A percentile compares a stretch with the other conserved stretches of the same genome.
phyloP scores from a whole-genome alignment of 2,113 vertebrate species.

The Syngnathoides biaculeatus region DNA sequence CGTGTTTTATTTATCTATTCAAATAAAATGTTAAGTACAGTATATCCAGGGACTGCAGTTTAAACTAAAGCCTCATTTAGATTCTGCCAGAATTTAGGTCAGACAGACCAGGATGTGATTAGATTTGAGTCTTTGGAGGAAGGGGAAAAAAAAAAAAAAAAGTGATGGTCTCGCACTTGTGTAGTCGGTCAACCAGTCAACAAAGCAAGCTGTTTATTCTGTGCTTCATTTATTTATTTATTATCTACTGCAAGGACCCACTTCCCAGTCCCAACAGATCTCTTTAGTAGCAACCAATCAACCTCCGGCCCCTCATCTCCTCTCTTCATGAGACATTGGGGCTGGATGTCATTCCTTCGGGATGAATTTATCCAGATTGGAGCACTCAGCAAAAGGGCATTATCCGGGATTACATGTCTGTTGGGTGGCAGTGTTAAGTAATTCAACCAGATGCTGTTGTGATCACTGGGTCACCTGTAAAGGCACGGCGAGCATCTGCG shows the following conservation, averaged over 20 bases:
- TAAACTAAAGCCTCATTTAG: conserved; percentile 38
- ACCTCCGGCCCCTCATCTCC: conserved; percentile 44
- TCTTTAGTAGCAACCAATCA: conserved; percentile 60
- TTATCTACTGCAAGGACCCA: conserved; percentile 56
- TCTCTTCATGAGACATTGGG: conserved; percentile 43
- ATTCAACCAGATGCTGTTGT: conserved; percentile 77
- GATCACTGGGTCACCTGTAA: conserved; percentile 70
- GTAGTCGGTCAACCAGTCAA: conserved; percentile 40
- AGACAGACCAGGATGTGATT: conserved; percentile 38
- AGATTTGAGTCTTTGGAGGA: conserved; percentile 56
- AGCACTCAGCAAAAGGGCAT: conserved; percentile 77
- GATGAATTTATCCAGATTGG: conserved; percentile 77
- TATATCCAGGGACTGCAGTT: conserved; percentile 25
- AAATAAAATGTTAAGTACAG: conserved; percentile 16
- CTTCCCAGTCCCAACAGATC: conserved; percentile 45
- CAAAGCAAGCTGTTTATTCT: conserved; percentile 68
- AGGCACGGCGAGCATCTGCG: conserved; percentile 30
- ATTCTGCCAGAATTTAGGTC: conserved; percentile 58
- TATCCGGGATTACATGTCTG: conserved; percentile 78
- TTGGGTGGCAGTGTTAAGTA: conserved; percentile 74
- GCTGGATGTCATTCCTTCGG: conserved; percentile 66
- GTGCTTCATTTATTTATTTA: conserved; percentile 39
- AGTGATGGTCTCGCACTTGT: conserved; percentile 46
- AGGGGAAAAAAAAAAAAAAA: conserved; percentile 50
- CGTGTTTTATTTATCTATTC: not conserved